Base-by-base conservation (phyloP, 1,140 invertebrate genomes). In the Drosophila elegans region DNA sequence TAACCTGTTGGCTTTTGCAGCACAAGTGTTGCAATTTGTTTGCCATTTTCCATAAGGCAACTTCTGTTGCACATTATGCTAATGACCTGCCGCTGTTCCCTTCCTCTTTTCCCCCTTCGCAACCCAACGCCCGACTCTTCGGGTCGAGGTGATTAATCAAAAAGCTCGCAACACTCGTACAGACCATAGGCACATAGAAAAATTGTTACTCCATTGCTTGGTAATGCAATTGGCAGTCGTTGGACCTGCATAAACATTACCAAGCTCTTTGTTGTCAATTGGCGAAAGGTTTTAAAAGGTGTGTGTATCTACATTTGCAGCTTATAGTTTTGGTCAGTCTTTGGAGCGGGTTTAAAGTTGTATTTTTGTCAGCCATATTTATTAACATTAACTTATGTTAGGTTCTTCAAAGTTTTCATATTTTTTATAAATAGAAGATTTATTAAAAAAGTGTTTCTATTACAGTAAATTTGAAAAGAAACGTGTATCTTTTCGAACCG, bases 1-100 rank as follows among this genome's bases (percentile, higher is more conserved):
- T 16, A 74, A 74, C 68, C 81, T 74, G 78, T 78, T 86, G 81
- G 67, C 46, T 66, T 44, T 67, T 56, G 34, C 27, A 45, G 74
- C 55, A 36, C 38, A 59, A 25, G 39, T 80, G 77, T 80, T 68
- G 81, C 81, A 84, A 85, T 84, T 81, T 85, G 78, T 86, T 85
- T 78, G 73, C 67, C 82, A 85, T 85, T 85, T 85, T 81, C 68
- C 78, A 78, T 71, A 78, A 54, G 60, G 41, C 74, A 81, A 86
- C 74, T 85, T 85, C 78, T 74, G 82, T 86, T 86, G 82, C 82
- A 86, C 78, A 85, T 85, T 85, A 86, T 85, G 81, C 82, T 85
- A 85, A 85, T 85, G 81, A 85, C 81, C 69, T 82, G 79, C 79
- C 74, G 67, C 44, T 36, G 62, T 34, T n/a, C 9, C 7, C 32